Base-by-base conservation (phyloP, 2,797 vertebrate species). In the Falco biarmicus region DNA sequence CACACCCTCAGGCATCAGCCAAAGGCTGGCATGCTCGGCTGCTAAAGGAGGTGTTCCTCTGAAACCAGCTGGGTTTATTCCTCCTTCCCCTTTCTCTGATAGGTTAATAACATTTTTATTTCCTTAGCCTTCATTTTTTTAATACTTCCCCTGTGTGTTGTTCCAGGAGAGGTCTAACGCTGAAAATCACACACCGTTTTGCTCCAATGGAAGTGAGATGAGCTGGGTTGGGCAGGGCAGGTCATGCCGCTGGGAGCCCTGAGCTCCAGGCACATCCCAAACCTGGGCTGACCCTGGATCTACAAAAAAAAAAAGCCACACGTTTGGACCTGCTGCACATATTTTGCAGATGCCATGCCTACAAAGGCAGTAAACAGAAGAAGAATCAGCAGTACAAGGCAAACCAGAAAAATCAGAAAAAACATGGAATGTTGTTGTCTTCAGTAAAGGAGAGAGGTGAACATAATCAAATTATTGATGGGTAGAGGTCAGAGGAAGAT, bases 331-430 rank as follows among this genome's bases (percentile, higher is more conserved):
- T 71, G 29, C 37, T 25, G 48, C 50, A 24, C 4, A 6, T 21
- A 69, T 84, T 57, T 25, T 81, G n/a, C 47, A 76, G 51, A 45
- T 14, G 29, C 83, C 53, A 94, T 41, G 74, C 45, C 63, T 89
- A 90, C 82, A 88, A 97, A 94, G 59, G 78, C 91, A 91, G 87
- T 84, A 95, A 97, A 79, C 15, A 91, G 29, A 71, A 84, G 69
- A 87, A 73, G 41, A 90, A 93, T 86, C 94, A 94, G 59, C 93
- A 90, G 83, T 82, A 93, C 32, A 34, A 95, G 91, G 88, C 53
- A 53, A 76, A 60, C 3, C 21, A 57, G 45, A 10, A 74, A 91
- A 93, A 43, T 5, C 66, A 84, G 39, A 26, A 68, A 80, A 85
- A 84, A 10, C 7, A 20, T 0, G 4, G 53, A 32, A 70, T 74